Evolutionary conservation across 2,113 vertebrate species (phyloP).

Genomic region (Aspidoscelis tigris): DNA sequence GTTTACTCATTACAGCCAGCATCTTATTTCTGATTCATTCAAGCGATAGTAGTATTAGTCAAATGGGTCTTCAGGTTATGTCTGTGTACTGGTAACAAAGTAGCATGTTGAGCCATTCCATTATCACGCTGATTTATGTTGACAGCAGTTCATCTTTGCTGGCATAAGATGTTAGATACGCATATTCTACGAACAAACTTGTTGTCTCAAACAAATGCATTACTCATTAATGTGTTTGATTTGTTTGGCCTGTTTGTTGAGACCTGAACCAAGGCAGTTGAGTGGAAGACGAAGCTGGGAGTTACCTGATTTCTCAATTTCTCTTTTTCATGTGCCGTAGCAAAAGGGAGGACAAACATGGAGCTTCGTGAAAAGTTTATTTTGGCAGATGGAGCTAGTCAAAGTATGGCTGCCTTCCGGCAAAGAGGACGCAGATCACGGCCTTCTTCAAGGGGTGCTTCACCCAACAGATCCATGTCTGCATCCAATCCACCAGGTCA

Average conservation of each 20-base stretch:
- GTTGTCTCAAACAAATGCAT: constrained; percentile 78
- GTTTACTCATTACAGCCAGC: constrained; percentile 41
- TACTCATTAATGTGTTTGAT: constrained; percentile 78
- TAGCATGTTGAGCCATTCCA: constrained; percentile 79
- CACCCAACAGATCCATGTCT: constrained; percentile 92
- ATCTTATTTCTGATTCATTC: constrained; percentile 57
- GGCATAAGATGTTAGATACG: constrained; percentile 78
- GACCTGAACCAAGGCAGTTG: constrained; percentile 67
- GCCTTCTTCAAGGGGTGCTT: constrained; percentile 91
- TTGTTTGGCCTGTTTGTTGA: constrained; percentile 71
- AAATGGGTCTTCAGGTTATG: constrained; percentile 58
- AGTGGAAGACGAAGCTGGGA: constrained; percentile 53
- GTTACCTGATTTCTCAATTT: constrained; percentile 31
- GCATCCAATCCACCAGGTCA: constrained; percentile 87
- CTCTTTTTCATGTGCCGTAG: constrained; percentile 70
- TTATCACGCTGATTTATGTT: constrained; percentile 79
- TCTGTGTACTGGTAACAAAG: constrained; percentile 70
- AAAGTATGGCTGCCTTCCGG: constrained; percentile 95
- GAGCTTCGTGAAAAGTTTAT: constrained; percentile 98
- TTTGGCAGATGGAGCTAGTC: constrained; percentile 92
- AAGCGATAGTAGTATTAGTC: constrained; percentile 67
- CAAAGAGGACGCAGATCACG: constrained; percentile 91
- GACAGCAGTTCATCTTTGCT: constrained; percentile 76
- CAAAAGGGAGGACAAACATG: constrained; percentile 96
- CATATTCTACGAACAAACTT: constrained; percentile 63